Percentiles rank a stretch among this genome's conserved stretches.
Evolutionary conservation across 2,888 invertebrate genomes (phyloP).

Genomic region (Pteria penguin): DNA sequence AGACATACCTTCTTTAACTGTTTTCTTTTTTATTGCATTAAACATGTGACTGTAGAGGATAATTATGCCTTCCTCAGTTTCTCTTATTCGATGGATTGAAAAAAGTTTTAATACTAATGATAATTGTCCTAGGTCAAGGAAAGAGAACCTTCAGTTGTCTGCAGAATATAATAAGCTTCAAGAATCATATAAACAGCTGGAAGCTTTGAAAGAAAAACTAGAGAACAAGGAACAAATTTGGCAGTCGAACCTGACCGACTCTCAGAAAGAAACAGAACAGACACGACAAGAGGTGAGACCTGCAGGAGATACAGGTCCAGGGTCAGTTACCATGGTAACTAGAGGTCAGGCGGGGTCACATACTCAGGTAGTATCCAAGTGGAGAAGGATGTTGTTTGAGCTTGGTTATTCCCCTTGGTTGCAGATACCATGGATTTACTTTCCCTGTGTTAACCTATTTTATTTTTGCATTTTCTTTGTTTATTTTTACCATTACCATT

Average conservation of each 20-base stretch:
- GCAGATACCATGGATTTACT: not conserved
- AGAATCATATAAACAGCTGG: conserved; percentile 77
- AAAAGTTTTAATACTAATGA: too few relatives aligned
- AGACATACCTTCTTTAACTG: too few relatives aligned
- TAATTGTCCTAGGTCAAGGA: conserved; percentile 78
- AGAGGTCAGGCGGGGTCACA: conserved; percentile 22
- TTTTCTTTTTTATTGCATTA: too few relatives aligned
- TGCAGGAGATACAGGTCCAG: not conserved
- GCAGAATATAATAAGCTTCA: conserved; percentile 78
- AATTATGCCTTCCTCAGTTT: too few relatives aligned
- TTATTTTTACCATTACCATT: too few relatives aligned
- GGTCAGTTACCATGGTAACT: not conserved
- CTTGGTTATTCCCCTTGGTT: not conserved
- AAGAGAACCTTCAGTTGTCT: conserved; percentile 77
- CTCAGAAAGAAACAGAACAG: conserved; percentile 77
- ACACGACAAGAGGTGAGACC: conserved; percentile 73
- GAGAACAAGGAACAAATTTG: conserved; percentile 75
- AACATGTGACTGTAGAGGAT: too few relatives aligned
- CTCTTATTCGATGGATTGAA: too few relatives aligned
- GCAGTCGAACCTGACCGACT: conserved; percentile 76
- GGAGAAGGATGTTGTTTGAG: not conserved
- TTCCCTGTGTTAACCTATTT: too few relatives aligned
- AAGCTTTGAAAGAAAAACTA: conserved; percentile 77
- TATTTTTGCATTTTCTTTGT: too few relatives aligned
- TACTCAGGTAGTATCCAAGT: not conserved